Evolutionary conservation across 2,888 invertebrate species (phyloP).

Genomic region (Pristionchus maxplancki): DNA sequence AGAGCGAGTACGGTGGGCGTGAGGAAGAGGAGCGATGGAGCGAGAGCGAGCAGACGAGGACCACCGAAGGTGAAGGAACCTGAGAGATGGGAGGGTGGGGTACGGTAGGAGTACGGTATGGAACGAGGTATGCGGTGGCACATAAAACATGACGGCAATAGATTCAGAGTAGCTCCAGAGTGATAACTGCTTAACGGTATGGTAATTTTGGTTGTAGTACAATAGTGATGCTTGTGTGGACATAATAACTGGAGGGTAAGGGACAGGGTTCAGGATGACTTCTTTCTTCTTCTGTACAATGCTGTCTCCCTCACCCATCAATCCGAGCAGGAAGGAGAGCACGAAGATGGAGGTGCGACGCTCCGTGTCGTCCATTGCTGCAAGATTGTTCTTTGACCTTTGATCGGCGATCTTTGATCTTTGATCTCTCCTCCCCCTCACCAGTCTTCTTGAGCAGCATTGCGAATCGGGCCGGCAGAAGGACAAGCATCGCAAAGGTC

Average conservation of each 20-base stretch:
- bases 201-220: too few species aligned
- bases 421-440: constrained; percentile 8
- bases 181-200: too few species aligned
- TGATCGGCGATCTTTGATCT: not conserved
- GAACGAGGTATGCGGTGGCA: not conserved
- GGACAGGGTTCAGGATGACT: not conserved
- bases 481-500: not conserved
- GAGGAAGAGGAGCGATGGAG: constrained; percentile 41
- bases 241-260: not conserved
- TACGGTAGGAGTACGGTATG: not conserved
- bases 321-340: constrained; percentile 28
- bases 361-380: constrained; percentile 47
- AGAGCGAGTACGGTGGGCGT: constrained; percentile 38
- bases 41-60: constrained; percentile 23
- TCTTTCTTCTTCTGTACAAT: too few species aligned
- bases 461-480: not conserved
- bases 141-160: too few species aligned
- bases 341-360: constrained; percentile 40
- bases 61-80: constrained; percentile 29
- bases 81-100: not conserved
- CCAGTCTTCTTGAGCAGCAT: constrained; percentile 33
- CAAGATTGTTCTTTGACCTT: not conserved
- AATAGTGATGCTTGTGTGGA: too few species aligned
- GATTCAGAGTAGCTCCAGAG: too few species aligned
- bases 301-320: not conserved